phyloP scores from a whole-genome alignment of 2,113 vertebrate species.

The Lynx canadensis region DNA sequence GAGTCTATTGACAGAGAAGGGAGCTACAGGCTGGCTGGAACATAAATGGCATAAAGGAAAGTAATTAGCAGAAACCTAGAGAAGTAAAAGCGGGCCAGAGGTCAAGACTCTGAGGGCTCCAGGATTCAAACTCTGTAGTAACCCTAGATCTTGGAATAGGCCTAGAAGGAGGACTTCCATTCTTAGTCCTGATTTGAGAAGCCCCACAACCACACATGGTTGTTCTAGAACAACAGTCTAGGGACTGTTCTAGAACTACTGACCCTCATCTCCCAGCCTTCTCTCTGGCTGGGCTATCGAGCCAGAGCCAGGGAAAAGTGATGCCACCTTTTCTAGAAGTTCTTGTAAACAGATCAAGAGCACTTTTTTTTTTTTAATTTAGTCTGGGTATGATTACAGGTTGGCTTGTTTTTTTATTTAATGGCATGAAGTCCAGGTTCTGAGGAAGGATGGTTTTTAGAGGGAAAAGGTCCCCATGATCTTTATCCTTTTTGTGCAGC shows the following conservation, averaged over 20 bases:
- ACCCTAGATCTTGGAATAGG: neutral
- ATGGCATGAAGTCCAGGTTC: neutral
- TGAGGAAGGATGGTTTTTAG: slow-evolving; percentile 37
- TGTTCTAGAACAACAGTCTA: too few species aligned
- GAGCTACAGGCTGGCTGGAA: neutral
- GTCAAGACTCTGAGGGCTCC: neutral
- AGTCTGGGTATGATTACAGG: neutral
- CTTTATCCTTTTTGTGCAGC: neutral
- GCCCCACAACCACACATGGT: neutral
- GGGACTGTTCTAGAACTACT: neutral
- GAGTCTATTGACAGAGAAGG: neutral
- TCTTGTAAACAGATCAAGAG: slow-evolving; percentile 26
- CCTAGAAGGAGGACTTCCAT: neutral
- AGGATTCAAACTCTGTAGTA: neutral
- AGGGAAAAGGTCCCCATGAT: neutral
- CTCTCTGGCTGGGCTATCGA: neutral
- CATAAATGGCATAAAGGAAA: neutral
- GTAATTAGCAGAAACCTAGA: neutral
- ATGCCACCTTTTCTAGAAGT: neutral
- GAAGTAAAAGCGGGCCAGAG: neutral
- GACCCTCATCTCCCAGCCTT: neutral
- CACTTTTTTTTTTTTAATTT: neutral
- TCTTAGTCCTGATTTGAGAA: neutral
- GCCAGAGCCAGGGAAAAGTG: neutral
- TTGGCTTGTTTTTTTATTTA: neutral